A percentile compares a stretch with the other conserved stretches of the same genome.
Evolutionary conservation across 2,888 invertebrate genomes (phyloP).

Genomic region (Callyntrura sp.): DNA sequence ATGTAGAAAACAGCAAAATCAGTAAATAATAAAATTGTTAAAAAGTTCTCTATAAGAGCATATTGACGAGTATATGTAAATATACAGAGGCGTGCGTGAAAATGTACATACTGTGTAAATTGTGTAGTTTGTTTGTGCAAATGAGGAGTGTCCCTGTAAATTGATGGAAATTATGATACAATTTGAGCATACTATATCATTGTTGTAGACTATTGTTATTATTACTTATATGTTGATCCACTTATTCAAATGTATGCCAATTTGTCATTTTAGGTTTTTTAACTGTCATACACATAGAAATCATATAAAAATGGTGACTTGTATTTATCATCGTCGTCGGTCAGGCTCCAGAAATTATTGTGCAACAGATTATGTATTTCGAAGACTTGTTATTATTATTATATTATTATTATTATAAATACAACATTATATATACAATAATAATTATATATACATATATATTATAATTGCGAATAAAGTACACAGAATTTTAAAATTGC

Average conservation of each 20-base stretch:
- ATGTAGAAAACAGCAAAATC: background rate
- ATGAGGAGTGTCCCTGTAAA: background rate
- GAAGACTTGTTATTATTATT: constrained; percentile 68
- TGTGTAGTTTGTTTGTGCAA: background rate
- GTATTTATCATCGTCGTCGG: constrained; percentile 41
- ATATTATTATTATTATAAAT: constrained; percentile 42
- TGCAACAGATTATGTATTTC: constrained; percentile 70
- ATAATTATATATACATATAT: constrained; percentile 4
- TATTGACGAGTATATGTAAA: too few species aligned
- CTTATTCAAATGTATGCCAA: constrained; percentile 3
- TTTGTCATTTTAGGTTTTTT: constrained; percentile 30
- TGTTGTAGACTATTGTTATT: background rate
- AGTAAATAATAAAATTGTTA: too few species aligned
- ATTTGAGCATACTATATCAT: constrained; percentile 1
- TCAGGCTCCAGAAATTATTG: background rate
- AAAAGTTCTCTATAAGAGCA: too few species aligned
- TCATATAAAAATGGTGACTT: constrained; percentile 43
- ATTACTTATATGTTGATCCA: constrained; percentile 30
- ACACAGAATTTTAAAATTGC: background rate
- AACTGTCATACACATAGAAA: constrained; percentile 30
- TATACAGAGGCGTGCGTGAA: background rate
- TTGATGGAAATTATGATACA: constrained; percentile 24
- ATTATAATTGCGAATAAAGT: constrained; percentile 36
- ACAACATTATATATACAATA: too few species aligned
- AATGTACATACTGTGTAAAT: background rate